phyloP scores from a whole-genome alignment of 2,797 vertebrate genomes.

The Corythornis leucogaster region DNA sequence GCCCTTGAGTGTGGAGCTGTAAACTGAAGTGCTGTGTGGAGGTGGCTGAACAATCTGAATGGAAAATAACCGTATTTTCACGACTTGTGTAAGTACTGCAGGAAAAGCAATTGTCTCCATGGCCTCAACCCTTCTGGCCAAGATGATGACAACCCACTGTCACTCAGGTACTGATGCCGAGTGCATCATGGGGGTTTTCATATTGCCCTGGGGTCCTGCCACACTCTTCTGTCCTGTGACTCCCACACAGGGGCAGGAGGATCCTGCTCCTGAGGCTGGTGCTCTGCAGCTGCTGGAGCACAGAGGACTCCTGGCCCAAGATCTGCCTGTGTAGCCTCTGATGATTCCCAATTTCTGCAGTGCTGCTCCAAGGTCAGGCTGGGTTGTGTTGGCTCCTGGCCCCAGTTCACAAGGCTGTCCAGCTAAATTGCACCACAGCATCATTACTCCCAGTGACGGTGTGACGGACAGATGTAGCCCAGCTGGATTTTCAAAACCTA shows the following conservation, averaged over 20 bases:
- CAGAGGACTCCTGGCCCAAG: neutral
- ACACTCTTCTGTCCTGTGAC: neutral
- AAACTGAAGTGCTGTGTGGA: neutral
- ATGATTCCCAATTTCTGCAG: neutral
- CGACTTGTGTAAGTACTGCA: neutral
- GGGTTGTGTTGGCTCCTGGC: neutral
- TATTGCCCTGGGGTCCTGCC: neutral
- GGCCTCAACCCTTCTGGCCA: neutral
- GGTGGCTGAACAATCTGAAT: rapidly evolving
- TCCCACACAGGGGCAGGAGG: rapidly evolving
- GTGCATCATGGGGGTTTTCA: rapidly evolving
- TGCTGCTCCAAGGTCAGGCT: neutral
- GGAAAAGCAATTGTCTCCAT: neutral
- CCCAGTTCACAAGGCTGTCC: neutral
- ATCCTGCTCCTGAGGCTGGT: neutral
- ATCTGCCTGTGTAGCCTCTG: rapidly evolving
- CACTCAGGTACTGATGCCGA: rapidly evolving
- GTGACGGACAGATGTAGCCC: conserved; percentile 40
- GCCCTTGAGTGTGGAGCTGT: neutral
- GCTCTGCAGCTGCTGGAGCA: neutral
- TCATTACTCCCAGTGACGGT: neutral
- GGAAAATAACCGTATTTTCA: neutral
- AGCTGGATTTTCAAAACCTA: conserved; percentile 48
- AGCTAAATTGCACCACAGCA: neutral
- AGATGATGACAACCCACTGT: neutral